A percentile compares a stretch with the other conserved stretches of the same genome.
Conservation (phyloP, 2,113 vertebrate species). For the Ceratotherium simum region DNA sequence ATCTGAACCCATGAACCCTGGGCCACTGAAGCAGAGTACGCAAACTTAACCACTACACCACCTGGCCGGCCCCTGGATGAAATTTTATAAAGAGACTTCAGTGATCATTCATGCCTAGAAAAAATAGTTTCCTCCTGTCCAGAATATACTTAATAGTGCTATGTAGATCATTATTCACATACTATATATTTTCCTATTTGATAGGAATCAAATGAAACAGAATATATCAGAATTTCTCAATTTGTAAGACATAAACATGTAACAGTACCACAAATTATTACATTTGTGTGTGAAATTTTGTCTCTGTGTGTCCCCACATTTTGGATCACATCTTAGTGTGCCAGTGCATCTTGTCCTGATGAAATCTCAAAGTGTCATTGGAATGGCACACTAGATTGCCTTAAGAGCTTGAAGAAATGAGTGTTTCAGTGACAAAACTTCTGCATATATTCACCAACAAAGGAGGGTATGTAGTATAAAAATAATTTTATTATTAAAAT, state of each 20-base stretch:
- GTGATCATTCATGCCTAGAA: not conserved
- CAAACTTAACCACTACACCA: no score
- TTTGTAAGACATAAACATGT: not conserved
- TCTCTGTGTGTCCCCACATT: not conserved
- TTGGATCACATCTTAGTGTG: not conserved
- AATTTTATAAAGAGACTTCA: not conserved
- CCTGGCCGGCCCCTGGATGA: not conserved
- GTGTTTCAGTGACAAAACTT: not conserved
- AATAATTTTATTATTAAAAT: not conserved
- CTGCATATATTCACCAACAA: not conserved
- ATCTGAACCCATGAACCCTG: no score
- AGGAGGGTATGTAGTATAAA: not conserved
- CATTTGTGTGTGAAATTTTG: not conserved
- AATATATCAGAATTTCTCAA: not conserved
- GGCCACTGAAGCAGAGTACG: no score
- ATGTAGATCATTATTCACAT: not conserved
- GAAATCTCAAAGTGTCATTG: not conserved
- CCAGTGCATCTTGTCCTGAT: not conserved
- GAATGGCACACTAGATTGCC: not conserved
- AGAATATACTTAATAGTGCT: not conserved
- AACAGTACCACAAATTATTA: not conserved
- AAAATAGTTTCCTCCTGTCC: not conserved
- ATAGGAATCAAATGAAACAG: not conserved
- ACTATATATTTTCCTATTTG: not conserved
- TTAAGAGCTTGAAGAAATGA: not conserved